Base-by-base conservation (phyloP, 2,113 vertebrate genomes). In the Toxotes jaculatrix region DNA sequence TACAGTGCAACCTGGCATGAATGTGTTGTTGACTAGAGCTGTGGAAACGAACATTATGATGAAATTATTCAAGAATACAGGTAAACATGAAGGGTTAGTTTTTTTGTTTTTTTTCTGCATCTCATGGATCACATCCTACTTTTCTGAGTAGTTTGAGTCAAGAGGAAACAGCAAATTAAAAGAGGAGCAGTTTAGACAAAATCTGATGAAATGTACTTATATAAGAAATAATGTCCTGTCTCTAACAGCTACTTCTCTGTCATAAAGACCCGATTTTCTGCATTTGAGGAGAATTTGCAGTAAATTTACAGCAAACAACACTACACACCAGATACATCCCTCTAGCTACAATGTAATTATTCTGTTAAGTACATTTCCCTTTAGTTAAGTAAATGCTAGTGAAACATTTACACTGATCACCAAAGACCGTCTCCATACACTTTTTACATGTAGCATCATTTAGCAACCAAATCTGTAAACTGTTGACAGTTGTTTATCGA, bases 361-460 rank as follows among this genome's bases (percentile, higher is more conserved):
- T 59, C 6, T 47, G 53, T 67, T 66, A n/a, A 66, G 7, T n/a
- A n/a, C 0, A 7, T 45, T 34, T 63, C 19, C 42, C 42, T 7
- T 69, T 14, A n/a, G 17, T 42, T 21, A 23, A 2, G 27, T 76
- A 34, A 45, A 12, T 45, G 43, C 43, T 4, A 45, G 43, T 14
- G 13, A 45, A 13, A 45, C 43, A 14, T 45, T 45, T 5, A 45
- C 43, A 45, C 2, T 12, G 43, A 60, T 34, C 70, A 80, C 70
- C 78, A 74, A 80, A 80, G 32, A 74, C 53, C 2, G 73, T 62
- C 23, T 31, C 31, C 8, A 45, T 7, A 70, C 47, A 45, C 38
- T 32, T 1, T 64, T 32, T n/a, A 63, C 38, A 82, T 47, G 80
- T 63, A 76, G 57, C 72, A 82, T n/a, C 8, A 23, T 64, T 49